These are phyloP conservation scores for Ispidina lecontei DNA, from an alignment of 2,797 vertebrate species.

Conservation along the genomic window DNA sequence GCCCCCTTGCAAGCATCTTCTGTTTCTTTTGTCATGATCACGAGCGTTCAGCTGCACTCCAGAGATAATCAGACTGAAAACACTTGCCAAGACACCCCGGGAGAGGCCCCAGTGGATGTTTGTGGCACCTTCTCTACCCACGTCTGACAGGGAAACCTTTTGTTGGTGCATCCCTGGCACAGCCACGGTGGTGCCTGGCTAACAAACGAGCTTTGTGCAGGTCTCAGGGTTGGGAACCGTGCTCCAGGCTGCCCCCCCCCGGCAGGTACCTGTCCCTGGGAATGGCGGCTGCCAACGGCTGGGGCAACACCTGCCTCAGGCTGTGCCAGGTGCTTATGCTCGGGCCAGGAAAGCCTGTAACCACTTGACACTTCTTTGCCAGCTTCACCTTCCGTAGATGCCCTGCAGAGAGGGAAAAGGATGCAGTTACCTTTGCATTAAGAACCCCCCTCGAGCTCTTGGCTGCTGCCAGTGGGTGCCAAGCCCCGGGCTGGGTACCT, in stretches of 20 bases:
- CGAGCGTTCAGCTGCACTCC: neutral
- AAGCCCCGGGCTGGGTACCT: slow-evolving; percentile 78
- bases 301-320: slow-evolving; percentile 76
- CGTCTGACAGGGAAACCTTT: rapidly evolving
- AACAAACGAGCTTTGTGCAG: rapidly evolving
- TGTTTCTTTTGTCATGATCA: neutral
- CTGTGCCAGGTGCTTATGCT: slow-evolving; percentile 82
- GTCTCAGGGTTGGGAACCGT: too few species aligned
- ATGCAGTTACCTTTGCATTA: rapidly evolving
- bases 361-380: slow-evolving; percentile 75
- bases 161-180: neutral
- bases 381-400: slow-evolving; percentile 78
- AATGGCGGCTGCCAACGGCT: slow-evolving; percentile 77
- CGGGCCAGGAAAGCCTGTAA: slow-evolving; percentile 81
- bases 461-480: too few species aligned
- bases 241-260: neutral
- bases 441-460: neutral
- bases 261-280: slow-evolving; percentile 50
- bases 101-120: rapidly evolving
- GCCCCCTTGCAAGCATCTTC: neutral
- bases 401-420: slow-evolving; percentile 35
- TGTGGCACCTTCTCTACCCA: neutral
- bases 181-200: rapidly evolving
- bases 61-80: neutral
- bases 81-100: neutral